These are phyloP conservation scores for Eupeodes luniger DNA, from an alignment of 2,888 invertebrate species.

Conservation along the genomic window DNA sequence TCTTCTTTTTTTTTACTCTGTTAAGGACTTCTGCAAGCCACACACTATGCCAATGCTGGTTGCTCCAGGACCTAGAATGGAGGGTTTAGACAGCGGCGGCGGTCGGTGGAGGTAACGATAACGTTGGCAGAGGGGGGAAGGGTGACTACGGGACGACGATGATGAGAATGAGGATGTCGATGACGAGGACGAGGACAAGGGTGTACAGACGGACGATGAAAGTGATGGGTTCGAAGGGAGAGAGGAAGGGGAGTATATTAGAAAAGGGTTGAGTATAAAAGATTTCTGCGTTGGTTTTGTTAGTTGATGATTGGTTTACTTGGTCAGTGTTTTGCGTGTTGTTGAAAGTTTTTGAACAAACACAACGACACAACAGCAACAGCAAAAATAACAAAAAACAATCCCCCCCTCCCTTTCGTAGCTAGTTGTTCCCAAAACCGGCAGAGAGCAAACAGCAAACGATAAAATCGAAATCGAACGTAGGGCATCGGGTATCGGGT, in stretches of 20 bases:
- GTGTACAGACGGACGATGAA: background rate
- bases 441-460: slow-evolving; percentile 25
- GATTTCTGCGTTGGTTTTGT: slow-evolving; percentile 62
- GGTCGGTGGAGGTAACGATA: no score
- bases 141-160: background rate
- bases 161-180: background rate
- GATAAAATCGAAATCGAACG: slow-evolving; percentile 73
- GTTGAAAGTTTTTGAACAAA: slow-evolving; percentile 66
- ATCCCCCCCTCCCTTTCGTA: background rate
- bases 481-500: slow-evolving; percentile 42
- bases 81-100: background rate
- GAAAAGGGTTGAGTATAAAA: slow-evolving; percentile 10
- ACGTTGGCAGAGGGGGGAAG: no score
- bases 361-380: slow-evolving; percentile 55
- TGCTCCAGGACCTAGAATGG: background rate
- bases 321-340: slow-evolving; percentile 74
- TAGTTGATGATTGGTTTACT: slow-evolving; percentile 74
- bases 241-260: background rate
- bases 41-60: slow-evolving; percentile 10
- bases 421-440: background rate
- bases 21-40: slow-evolving; percentile 33
- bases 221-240: background rate
- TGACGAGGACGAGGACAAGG: background rate
- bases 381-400: slow-evolving; percentile 37
- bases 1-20: background rate